Evolutionary conservation across 2,113 vertebrate species (phyloP).

Genomic region (Campylomormyrus tamandua): DNA sequence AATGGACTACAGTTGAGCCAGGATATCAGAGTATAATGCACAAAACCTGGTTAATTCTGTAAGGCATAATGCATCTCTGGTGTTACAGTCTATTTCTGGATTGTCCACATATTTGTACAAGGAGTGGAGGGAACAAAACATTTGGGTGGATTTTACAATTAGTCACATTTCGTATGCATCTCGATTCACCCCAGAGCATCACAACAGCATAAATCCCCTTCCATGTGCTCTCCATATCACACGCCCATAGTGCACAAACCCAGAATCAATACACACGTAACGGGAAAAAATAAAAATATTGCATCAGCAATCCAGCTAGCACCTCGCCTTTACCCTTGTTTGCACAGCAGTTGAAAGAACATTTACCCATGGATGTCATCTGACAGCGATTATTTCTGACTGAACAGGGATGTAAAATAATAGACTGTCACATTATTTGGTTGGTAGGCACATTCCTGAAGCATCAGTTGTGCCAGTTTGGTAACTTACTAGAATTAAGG

Average conservation of each 20-base stretch:
- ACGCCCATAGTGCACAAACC: neutral
- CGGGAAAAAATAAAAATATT: neutral
- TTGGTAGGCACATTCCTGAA: neutral
- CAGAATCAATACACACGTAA: neutral
- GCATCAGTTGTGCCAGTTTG: neutral
- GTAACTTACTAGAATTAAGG: neutral
- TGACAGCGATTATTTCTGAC: neutral
- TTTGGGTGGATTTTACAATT: neutral
- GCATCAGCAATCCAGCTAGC: neutral
- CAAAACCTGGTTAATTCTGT: neutral
- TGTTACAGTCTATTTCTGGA: neutral
- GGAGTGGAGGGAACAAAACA: neutral
- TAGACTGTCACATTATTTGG: neutral
- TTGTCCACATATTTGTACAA: neutral
- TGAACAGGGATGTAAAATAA: neutral
- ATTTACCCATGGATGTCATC: neutral
- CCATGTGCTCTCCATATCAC: neutral
- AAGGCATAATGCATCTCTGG: conserved; percentile 8
- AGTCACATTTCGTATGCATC: neutral
- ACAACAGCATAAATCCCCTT: neutral
- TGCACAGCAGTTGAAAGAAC: neutral
- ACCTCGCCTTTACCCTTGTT: neutral
- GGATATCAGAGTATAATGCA: neutral
- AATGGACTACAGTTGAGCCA: neutral
- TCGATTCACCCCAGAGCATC: neutral